Conservation (phyloP, 2,888 invertebrate genomes). For the Eupithecia insigniata region DNA sequence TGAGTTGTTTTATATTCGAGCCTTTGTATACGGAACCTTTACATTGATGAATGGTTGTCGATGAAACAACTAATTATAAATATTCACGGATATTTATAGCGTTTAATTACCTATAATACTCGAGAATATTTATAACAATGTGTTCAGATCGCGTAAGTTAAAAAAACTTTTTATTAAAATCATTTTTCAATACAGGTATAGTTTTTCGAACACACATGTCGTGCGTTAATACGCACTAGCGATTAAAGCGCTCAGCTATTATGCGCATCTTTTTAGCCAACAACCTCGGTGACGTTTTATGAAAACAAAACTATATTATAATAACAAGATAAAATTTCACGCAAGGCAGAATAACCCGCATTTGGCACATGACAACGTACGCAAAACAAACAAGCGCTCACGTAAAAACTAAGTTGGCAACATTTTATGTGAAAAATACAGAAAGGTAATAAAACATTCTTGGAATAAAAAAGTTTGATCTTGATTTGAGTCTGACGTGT, state of each 20-base stretch:
- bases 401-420: conserved; percentile 29
- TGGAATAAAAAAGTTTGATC: conserved; percentile 6
- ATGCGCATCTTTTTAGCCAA: background rate
- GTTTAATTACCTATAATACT: too few species aligned
- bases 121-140: too few species aligned
- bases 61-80: too few species aligned
- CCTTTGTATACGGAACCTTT: too few species aligned
- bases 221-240: background rate
- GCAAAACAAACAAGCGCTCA: conserved; percentile 29
- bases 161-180: too few species aligned
- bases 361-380: conserved; percentile 28
- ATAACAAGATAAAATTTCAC: conserved; percentile 11
- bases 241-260: background rate
- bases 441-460: conserved; percentile 7
- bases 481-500: background rate
- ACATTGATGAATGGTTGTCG: too few species aligned
- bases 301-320: background rate
- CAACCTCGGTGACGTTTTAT: background rate
- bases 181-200: background rate
- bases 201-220: background rate
- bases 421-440: conserved; percentile 20
- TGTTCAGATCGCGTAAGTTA: too few species aligned
- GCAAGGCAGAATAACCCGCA: conserved; percentile 11
- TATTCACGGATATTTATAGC: too few species aligned
- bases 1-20: too few species aligned